Evolutionary conservation across 2,888 invertebrate species (phyloP), one percentile per base, ranked within the genome.

Genomic region (Cephus sareptanus): DNA sequence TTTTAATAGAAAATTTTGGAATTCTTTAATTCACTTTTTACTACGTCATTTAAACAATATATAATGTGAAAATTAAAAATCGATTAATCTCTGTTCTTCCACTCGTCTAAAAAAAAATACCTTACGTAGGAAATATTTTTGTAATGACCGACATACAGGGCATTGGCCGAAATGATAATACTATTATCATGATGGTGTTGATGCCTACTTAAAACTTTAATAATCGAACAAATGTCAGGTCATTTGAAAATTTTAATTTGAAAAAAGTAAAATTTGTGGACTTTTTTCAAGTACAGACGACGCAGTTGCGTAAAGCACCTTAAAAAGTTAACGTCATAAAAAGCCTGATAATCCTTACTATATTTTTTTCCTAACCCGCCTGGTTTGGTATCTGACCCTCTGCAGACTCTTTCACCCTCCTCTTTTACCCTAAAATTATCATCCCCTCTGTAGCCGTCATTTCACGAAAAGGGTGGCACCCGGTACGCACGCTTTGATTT

Each of bases 321-420:
- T 82, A 76, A 82, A 87, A 86, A 86, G 83, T 84, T 84, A 84
- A 82, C 81, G 80, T 86, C 85, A 85, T 87, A 87, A 87, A 87
- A 83, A 86, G 84, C 80, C 82, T 82, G 86, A 87, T 86, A 87
- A 86, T 86, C 85, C 87, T 79, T 77, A 76, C 81, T 83, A 81
- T 79, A 78, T 85, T 84, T 77, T 78, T 76, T 37, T 75, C 77
- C 15, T 83, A 84, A 81, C 85, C 82, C 81, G 81, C 80, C 80
- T 71, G 75, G 71, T 69, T 56, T 71, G 71, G 30, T 71, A 71
- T 71, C 71, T 71, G 15, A 34, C 23, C 56, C 56, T 23, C 23
- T 56, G 56, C 56, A 56, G 56, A 56, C 23, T 6, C 56, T 56
- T 23, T 56, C 23, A 23, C 56, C 56, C 56, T 56, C 9, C 23